Base-by-base conservation (phyloP, 92 coral and sea anemone species). In the Siderastrea siderea region DNA sequence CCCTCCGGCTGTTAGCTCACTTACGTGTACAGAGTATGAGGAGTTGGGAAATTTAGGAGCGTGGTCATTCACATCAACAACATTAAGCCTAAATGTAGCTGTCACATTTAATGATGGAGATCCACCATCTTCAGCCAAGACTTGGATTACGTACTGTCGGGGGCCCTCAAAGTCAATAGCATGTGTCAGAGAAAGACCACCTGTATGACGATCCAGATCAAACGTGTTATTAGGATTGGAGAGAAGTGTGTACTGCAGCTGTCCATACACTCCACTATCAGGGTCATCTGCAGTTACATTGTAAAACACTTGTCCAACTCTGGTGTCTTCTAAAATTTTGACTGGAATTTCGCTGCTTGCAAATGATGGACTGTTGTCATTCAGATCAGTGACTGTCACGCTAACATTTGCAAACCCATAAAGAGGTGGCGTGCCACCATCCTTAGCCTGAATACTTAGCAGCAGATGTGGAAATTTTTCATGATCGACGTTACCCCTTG, bases 41-140 rank as follows among this genome's bases (percentile, higher is more conserved):
- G 98, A 80, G 50, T 98, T 92, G 26, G 77, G 17, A 47, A 98
- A 92, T 52, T 87, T 94, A 55, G 99, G 99, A 5, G 93, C 76
- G 80, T 98, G 94, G 85, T 98, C 99, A 91, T 98, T 98, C 17
- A 92, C 94, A 87, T 98, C 99, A 49, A 98, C 92, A 54, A 98
- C 95, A 67, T 83, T 92, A 6, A 98, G 51, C 54, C 86, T 85
- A 44, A 98, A 84, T 26, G 86, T 73, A n/a, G 90, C 95, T 14
- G 94, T 91, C 6, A 94, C 50, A 61, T 82, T 86, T 55, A 76
- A 58, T 3, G 91, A 83, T 3, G 99, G 99, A 12, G 87, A 77
- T 1, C 99, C 99, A 43, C 94, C 91, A 81, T 98, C 99, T 53
- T 92, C 83, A 7, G 98, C 99, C 69, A 90, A 85, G 26, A 98